Base-by-base conservation (phyloP, 2,888 invertebrate species). In the Sesia bembeciformis region DNA sequence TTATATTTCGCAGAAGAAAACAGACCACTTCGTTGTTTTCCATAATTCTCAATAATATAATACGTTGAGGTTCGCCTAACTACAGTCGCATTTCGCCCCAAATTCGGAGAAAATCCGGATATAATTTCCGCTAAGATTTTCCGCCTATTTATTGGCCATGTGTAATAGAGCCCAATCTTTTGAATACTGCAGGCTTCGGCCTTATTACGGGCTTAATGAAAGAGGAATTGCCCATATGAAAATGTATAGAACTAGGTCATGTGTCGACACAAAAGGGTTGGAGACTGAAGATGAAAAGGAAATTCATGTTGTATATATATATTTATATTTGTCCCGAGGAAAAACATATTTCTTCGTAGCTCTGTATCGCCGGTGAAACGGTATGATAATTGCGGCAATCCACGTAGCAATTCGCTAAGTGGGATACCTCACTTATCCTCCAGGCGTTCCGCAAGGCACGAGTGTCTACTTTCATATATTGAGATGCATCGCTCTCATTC, bases 371-470 rank as follows among this genome's bases (percentile, higher is more conserved):
- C 46, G 46, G 23, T 46, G 46, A 64, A 72, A 70, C 70, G 70
- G 75, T 80, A 81, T 77, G 77, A 74, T 80, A 81, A 81, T 79
- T 80, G 73, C 72, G 68, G 67, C 78, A 73, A 77, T 80, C 76
- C 76, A 68, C 76, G 68, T 62, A 60, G 1, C 2, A 23, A 23
- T 23, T 23, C 23, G 23, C 23, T 84, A 79, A 86, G 79, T 85
- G 85, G 81, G 76, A 77, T 78, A 77, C 78, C 80, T 77, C 79
- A 80, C 84, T 87, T 78, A 23, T 23, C 86, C 86, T 75, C 71
- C 59, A 66, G 67, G 68, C 72, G 74, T 72, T 70, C 62, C 69
- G 62, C 66, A 62, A 66, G 79, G 81, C 86, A 87, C 87, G 86
- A 67, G 76, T 72, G 76, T 72, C 74, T 77, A 68, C 66, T 67